Base-by-base conservation (phyloP, 2,888 invertebrate species). In the Odontothrips loti region DNA sequence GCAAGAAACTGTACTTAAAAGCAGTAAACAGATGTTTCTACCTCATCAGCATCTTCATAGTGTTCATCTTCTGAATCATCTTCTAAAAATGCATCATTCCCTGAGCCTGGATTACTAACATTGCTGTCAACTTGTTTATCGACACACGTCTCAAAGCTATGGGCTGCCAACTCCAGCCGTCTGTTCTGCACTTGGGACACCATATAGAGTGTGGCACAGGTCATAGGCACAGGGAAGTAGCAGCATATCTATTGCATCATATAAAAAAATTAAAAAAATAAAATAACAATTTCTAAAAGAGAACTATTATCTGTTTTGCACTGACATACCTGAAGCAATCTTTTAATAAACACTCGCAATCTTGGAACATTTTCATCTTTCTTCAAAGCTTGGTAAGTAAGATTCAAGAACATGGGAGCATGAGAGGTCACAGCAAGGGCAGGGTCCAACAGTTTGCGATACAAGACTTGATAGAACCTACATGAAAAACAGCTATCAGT, bases 381-480 rank as follows among this genome's bases (percentile, higher is more conserved):
- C 85, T 93, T 92, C 85, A 98, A 88, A 78, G 96, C 93, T 86
- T 95, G 94, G 88, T 93, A 97, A 29, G 98, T 87, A 82, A 99
- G 91, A 85, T 96, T 96, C 84, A 98, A 90, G 84, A 98, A 91
- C 83, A 96, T 91, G 0, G 96, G 93, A 79, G 92, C 92, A 85
- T 93, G 92, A 0, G 92, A 90, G 0, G 94, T 92, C n/a, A 86
- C 86, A 9, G 90, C 89, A 81, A 96, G 87, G 81, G 93, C 92
- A 0, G 95, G 90, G 86, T 95, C 95, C 0, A 93, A 87, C 82
- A 99, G 87, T 86, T 97, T 97, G 34, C 92, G 91, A 86, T 99
- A 99, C 58, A 99, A 90, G 0, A 96, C 94, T 82, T 92, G 91
- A 88, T 97, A 98, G 88, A 93, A 96, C 84, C 94, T 93, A 86